Conservation (phyloP, 1,140 invertebrate species). For the Ostrea edulis region DNA sequence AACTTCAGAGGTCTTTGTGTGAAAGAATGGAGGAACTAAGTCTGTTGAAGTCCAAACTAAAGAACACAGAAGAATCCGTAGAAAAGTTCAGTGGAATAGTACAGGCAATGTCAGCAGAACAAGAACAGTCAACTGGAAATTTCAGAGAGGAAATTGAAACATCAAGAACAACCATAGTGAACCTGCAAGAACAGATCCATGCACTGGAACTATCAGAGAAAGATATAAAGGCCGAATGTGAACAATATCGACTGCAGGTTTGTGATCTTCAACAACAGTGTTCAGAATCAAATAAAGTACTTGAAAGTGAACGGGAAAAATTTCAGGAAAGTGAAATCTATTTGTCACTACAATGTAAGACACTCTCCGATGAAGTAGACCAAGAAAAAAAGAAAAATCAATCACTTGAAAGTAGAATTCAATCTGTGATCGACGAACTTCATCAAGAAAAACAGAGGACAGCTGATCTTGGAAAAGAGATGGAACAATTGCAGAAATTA, state of each 20-base stretch:
- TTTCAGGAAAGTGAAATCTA: not conserved
- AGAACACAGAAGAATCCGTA: not conserved
- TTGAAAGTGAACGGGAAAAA: not conserved
- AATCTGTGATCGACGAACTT: not conserved
- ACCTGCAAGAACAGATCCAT: not conserved
- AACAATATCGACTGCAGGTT: not conserved
- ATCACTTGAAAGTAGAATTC: not conserved
- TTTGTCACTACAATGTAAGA: not conserved
- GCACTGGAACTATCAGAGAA: not conserved
- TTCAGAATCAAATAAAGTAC: not conserved
- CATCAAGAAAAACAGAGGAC: constrained; percentile 12
- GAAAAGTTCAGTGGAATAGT: not conserved
- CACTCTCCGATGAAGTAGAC: not conserved
- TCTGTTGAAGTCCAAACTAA: not conserved
- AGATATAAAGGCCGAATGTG: not conserved
- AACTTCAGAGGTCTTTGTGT: not conserved
- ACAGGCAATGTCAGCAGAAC: not conserved
- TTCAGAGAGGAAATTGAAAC: not conserved
- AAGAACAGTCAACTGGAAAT: not conserved
- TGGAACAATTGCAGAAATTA: constrained; percentile 43
- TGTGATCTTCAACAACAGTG: not conserved
- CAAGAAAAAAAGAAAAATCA: not conserved
- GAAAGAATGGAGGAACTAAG: not conserved
- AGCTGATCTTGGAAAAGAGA: constrained; percentile 44
- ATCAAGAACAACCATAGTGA: not conserved